Base-by-base conservation (phyloP, 2,113 vertebrate genomes). In the Neogobius melanostomus region DNA sequence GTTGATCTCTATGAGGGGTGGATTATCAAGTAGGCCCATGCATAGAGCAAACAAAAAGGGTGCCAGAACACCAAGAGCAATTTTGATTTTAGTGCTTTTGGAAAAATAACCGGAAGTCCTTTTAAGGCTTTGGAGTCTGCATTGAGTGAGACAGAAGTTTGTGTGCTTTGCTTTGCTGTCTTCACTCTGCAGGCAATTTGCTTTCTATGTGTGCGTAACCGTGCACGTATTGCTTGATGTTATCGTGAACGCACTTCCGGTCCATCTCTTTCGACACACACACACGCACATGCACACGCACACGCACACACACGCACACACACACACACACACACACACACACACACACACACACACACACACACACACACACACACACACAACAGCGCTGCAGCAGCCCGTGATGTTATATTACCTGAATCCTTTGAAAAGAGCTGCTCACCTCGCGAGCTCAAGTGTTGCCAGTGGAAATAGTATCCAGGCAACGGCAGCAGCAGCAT, bases 401-500 rank as follows among this genome's bases (percentile, higher is more conserved):
- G 53, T 54, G 80, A 79, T 76, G 57, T 79, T 82, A 56, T 56
- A 56, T 56, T 56, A 84, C 82, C 85, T 87, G 85, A 52, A 77
- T 88, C 68, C 68, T 84, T 82, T 83, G 83, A 85, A 75, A 59
- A 59, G 56, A 76, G 74, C 72, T 73, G 73, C 78, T 86, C 81
- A 82, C 90, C 85, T 90, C 69, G 66, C 53, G 1, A 6, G 77
- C 86, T 90, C 83, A 87, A 87, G 84, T 89, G 91, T 91, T 92
- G 91, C 87, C 81, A 91, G 73, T 80, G 88, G 87, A 92, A 92
- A 90, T 84, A 64, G 90, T 92, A 90, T 92, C 91, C 91, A 80
- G 88, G 91, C 92, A 93, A 92, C 92, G 85, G 89, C 83, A 74
- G 54, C 21, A 54, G 52, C 52, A 56, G 53, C 53, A 56, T 28